Percentiles rank a stretch among this genome's conserved stretches.
Conservation (phyloP, 2,888 invertebrate genomes). For the Pristionchus maxplancki region DNA sequence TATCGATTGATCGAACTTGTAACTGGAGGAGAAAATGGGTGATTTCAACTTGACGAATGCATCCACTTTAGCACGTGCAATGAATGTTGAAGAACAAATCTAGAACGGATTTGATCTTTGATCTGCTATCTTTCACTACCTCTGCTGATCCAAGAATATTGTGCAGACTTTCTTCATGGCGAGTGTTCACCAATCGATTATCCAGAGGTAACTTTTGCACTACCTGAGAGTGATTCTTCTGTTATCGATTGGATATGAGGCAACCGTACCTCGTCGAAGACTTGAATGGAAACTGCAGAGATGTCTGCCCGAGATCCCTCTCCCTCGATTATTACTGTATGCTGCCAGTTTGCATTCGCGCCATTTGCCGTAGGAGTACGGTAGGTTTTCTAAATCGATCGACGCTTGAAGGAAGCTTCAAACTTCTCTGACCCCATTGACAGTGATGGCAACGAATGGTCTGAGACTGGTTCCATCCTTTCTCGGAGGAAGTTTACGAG, state of each 20-base stretch:
- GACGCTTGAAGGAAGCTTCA: background rate
- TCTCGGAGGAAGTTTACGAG: slow-evolving; percentile 68
- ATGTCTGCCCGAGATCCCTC: slow-evolving; percentile 17
- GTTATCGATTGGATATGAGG: background rate
- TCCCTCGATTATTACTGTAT: slow-evolving; percentile 37
- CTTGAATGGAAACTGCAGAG: background rate
- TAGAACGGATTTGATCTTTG: background rate
- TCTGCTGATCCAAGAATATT: slow-evolving; percentile 35
- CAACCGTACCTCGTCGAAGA: slow-evolving; percentile 43
- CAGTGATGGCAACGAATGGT: slow-evolving; percentile 56
- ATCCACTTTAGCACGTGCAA: slow-evolving; percentile 30
- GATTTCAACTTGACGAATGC: slow-evolving; percentile 8
- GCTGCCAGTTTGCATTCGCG: slow-evolving; percentile 47
- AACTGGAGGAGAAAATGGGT: slow-evolving; percentile 26
- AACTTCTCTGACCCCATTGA: background rate
- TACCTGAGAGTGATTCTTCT: background rate
- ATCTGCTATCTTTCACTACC: background rate
- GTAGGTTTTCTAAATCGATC: background rate
- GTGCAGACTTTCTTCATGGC: slow-evolving; percentile 42
- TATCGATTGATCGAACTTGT: background rate
- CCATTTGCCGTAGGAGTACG: slow-evolving; percentile 48
- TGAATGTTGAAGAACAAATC: background rate
- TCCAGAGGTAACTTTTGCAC: slow-evolving; percentile 32
- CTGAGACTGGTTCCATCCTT: slow-evolving; percentile 58
- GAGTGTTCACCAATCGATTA: slow-evolving; percentile 31